Conservation (phyloP, 1,140 invertebrate genomes). For the Drosophila prosaltans region DNA sequence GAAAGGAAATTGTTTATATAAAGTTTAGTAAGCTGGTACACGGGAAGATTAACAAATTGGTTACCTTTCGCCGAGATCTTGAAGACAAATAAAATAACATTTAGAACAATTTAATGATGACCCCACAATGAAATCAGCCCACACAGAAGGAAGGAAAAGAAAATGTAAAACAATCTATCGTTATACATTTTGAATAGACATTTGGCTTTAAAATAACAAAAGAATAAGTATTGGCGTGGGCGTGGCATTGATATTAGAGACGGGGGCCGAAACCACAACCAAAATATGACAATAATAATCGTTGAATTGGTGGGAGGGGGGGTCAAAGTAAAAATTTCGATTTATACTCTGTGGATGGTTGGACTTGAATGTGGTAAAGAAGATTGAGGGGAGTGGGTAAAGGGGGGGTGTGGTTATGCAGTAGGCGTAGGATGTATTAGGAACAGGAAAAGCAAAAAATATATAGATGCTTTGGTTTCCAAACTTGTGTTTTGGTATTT, state of each 20-base stretch:
- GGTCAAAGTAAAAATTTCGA: slow-evolving; percentile 8
- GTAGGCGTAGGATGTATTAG: slow-evolving; percentile 10
- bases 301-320: neutral
- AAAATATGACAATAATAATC: slow-evolving; percentile 19
- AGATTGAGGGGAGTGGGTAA: neutral
- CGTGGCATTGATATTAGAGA: neutral
- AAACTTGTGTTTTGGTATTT: slow-evolving; percentile 7
- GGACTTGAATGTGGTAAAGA: neutral
- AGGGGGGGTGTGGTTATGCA: neutral
- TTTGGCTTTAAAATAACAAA: slow-evolving; percentile 16
- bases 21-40: neutral
- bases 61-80: neutral
- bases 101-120: no score
- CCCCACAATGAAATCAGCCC: no score
- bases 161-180: slow-evolving; percentile 2
- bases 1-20: neutral
- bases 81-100: neutral
- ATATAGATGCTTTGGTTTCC: neutral
- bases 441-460: slow-evolving; percentile 6
- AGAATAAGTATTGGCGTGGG: neutral
- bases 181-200: neutral
- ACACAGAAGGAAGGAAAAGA: no score
- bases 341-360: neutral
- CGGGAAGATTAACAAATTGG: no score
- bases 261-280: neutral